phyloP scores from a whole-genome alignment of 2,113 vertebrate species.

The Notarius quadriscutis region DNA sequence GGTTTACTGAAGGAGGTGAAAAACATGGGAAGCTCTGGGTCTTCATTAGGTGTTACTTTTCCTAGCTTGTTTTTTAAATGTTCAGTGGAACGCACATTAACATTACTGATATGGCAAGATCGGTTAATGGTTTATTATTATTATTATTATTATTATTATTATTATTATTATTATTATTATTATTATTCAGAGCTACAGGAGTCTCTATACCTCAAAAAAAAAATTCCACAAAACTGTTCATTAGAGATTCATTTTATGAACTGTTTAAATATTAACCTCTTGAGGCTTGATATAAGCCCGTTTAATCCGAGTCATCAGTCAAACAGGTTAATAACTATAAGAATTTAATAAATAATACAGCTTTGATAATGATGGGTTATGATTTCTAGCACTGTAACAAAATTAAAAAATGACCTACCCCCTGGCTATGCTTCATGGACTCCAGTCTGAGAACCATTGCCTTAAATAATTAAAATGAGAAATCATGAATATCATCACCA shows the following conservation, averaged over 20 bases:
- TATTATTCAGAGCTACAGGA: not conserved
- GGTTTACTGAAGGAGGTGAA: not conserved
- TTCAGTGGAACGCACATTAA: not conserved
- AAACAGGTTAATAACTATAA: not conserved
- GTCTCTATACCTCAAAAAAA: not conserved
- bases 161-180: not conserved
- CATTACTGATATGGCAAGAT: not conserved
- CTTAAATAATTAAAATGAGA: constrained; percentile 17
- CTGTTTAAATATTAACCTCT: constrained; percentile 1
- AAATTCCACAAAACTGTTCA: not conserved
- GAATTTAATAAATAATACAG: not conserved
- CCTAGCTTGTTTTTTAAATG: not conserved
- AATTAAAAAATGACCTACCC: not conserved
- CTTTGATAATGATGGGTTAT: not conserved
- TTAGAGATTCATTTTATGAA: not conserved
- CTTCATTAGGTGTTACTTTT: not conserved
- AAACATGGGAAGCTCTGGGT: not conserved
- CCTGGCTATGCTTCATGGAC: not conserved
- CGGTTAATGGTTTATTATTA: not conserved
- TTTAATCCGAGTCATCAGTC: constrained; percentile 7
- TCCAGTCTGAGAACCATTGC: not conserved
- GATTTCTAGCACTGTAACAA: not conserved
- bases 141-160: not conserved
- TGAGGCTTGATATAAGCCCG: too few relatives aligned
- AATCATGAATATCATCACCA: constrained; percentile 1